Base-by-base conservation (phyloP, 2,113 vertebrate genomes). In the Mirounga angustirostris region DNA sequence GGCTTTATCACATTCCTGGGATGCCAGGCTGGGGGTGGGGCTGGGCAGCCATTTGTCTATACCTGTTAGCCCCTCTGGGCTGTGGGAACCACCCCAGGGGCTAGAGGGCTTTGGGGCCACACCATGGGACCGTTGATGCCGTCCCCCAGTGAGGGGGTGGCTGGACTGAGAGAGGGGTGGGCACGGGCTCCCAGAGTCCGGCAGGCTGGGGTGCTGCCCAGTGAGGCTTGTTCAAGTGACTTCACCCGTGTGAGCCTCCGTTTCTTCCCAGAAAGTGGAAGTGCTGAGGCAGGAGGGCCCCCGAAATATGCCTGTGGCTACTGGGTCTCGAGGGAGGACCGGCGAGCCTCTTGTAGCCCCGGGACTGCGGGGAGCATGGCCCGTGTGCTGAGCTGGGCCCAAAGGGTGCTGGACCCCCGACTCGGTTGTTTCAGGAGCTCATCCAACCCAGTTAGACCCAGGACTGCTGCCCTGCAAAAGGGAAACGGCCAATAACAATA, bases 1-100 rank as follows among this genome's bases (percentile, higher is more conserved):
- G 98, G 98, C 97, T 98, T 98, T 98, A 97, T 98, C 98, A 98
- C 98, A 99, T 98, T 98, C 99, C 98, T 98, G 95, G 98, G 98
- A 99, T 98, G 98, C 99, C 97, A 95, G 97, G 92, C 78, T 0
- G 14, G 97, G 40, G 40, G 97, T 98, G 97, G 97, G 19, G 40
- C 56, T 30, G 82, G 73, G 52, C 0, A 2, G 59, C 76, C 14
- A 6, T 56, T 59, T 59, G 67, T 91, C 76, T 46, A 28, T 50
- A 83, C 95, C 80, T 73, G 83, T 46, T 7, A 15, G 24, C 36
- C 79, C 58, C n/a, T 18, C 59, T 84, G 9, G 16, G 63, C 56
- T 28, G n/a, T 36, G 73, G 22, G 73, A 52, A 43, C 58, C 21
- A 1, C 30, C 36, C 74, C 22, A 18, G 79, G 61, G 50, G 18